Conservation (phyloP, 1,140 invertebrate genomes). For the Ruditapes philippinarum region DNA sequence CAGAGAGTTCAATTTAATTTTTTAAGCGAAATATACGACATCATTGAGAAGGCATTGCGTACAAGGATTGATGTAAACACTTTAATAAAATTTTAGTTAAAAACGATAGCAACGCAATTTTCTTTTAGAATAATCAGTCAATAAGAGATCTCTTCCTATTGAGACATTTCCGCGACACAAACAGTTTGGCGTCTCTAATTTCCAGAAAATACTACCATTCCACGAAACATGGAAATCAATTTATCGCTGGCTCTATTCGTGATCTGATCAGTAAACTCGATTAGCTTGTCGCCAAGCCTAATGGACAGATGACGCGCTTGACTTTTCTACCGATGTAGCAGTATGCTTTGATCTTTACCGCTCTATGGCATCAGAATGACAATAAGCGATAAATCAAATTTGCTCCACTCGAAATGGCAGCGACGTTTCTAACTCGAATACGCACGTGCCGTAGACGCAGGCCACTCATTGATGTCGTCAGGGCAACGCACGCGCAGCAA, state of each 20-base stretch:
- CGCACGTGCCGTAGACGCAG: constrained; percentile 40
- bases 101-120: neutral
- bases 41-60: too few species aligned
- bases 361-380: constrained; percentile 56
- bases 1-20: too few species aligned
- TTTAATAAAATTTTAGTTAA: neutral
- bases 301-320: constrained; percentile 54
- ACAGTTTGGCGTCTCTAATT: constrained; percentile 45
- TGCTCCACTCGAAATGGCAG: constrained; percentile 48
- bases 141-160: neutral
- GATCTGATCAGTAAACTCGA: constrained; percentile 54
- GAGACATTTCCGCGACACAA: constrained; percentile 31
- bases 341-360: constrained; percentile 57
- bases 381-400: constrained; percentile 64
- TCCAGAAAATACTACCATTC: constrained; percentile 46
- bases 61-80: neutral
- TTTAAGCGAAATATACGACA: too few species aligned
- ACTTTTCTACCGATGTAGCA: constrained; percentile 52
- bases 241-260: constrained; percentile 58
- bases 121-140: constrained; percentile 9
- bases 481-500: constrained; percentile 15
- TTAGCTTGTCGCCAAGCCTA: constrained; percentile 62
- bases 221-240: constrained; percentile 58
- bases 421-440: constrained; percentile 13
- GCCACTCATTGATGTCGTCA: constrained; percentile 31